Conservation (phyloP, 2,888 invertebrate species). For the Drosophila dives region DNA sequence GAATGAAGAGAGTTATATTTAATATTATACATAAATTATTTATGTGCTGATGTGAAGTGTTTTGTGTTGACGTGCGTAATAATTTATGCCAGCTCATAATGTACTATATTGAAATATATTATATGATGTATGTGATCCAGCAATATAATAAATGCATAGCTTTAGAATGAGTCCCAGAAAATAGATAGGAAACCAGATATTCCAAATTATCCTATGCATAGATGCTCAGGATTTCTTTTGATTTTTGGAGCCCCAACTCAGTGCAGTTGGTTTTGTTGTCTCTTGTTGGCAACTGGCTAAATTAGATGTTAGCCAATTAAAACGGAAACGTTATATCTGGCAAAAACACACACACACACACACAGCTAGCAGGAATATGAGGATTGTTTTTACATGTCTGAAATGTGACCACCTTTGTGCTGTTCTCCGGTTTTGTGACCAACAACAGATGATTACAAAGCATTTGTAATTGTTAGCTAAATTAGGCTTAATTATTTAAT, state of each 20-base stretch:
- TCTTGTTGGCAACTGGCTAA: constrained; percentile 22
- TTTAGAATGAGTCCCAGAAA: constrained; percentile 16
- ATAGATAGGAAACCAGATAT: neutral
- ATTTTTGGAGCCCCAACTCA: neutral
- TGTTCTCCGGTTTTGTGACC: no score
- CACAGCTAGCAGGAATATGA: neutral
- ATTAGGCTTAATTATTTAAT: neutral
- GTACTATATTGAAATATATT: constrained; percentile 9
- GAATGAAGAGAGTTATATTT: constrained; percentile 39
- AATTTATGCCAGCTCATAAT: constrained; percentile 54
- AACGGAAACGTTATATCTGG: constrained; percentile 32
- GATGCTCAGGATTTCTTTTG: constrained; percentile 28
- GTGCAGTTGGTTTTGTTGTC: constrained; percentile 6
- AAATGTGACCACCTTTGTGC: neutral
- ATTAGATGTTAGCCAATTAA: constrained; percentile 46
- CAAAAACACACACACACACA: neutral
- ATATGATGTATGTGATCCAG: constrained; percentile 16
- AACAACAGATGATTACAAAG: neutral
- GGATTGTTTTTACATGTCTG: neutral
- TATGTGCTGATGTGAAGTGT: constrained; percentile 11
- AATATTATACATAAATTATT: constrained; percentile 39
- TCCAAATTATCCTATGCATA: neutral
- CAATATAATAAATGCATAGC: constrained; percentile 43
- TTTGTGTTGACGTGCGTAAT: constrained; percentile 23
- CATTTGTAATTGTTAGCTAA: neutral